Evolutionary conservation across 2,888 invertebrate species (phyloP).

Genomic region (Idaea aversata): DNA sequence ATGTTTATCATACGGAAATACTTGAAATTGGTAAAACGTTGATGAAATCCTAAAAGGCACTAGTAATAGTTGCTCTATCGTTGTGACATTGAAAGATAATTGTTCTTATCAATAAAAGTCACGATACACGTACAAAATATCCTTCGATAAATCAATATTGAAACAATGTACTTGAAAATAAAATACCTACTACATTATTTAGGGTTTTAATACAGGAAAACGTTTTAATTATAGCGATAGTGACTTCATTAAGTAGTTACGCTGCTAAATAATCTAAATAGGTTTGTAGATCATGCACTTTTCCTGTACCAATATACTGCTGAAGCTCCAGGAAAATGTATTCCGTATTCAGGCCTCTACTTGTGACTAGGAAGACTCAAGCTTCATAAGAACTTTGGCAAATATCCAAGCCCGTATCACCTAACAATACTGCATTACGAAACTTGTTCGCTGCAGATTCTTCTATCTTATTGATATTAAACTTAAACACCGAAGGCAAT

Average conservation of each 20-base stretch:
- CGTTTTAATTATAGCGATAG: no score
- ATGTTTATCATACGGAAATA: conserved; percentile 29
- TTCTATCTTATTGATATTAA: conserved; percentile 11
- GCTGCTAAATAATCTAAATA: no score
- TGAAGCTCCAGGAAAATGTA: background rate
- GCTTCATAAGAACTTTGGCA: conserved; percentile 46
- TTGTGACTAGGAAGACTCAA: conserved; percentile 30
- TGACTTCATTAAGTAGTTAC: no score
- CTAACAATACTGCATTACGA: conserved; percentile 38
- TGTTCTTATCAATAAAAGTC: conserved; percentile 45
- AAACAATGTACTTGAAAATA: conserved; percentile 6
- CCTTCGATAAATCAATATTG: background rate
- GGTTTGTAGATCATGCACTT: no score
- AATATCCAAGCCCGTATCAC: conserved; percentile 42
- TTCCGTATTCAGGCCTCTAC: conserved; percentile 18
- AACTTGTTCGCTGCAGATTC: conserved; percentile 30
- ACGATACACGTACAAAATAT: conserved; percentile 15
- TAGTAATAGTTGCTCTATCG: conserved; percentile 38
- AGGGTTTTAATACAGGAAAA: no score
- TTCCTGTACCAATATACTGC: no score
- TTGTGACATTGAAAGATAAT: conserved; percentile 59
- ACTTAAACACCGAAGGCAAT: background rate
- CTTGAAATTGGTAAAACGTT: conserved; percentile 20
- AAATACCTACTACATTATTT: no score
- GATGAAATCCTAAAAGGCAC: conserved; percentile 23